These are phyloP conservation scores for Morpho achilles DNA, from an alignment of 2,888 invertebrate genomes.

Conservation along the genomic window DNA sequence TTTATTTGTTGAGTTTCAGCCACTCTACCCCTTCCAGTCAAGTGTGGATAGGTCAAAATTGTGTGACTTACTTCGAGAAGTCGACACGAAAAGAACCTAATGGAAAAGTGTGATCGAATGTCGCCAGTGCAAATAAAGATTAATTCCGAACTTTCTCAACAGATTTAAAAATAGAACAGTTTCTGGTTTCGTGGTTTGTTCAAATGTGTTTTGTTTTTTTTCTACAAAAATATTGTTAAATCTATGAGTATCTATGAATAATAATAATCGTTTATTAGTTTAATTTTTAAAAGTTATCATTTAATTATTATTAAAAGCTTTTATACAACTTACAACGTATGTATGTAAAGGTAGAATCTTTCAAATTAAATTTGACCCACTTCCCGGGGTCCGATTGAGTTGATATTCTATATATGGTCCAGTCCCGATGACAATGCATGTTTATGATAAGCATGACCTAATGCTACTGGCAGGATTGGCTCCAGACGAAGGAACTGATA, in stretches of 20 bases:
- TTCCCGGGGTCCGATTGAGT: no score
- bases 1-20: slow-evolving; percentile 28
- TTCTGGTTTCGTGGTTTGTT: not conserved
- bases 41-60: slow-evolving; percentile 39
- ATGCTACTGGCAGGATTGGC: no score
- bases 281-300: no score
- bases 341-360: no score
- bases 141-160: slow-evolving; percentile 31
- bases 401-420: no score
- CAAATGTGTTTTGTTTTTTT: slow-evolving; percentile 2
- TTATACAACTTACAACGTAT: no score
- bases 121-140: slow-evolving; percentile 39
- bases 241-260: not conserved
- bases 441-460: no score
- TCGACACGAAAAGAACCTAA: slow-evolving; percentile 42
- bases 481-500: no score
- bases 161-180: slow-evolving; percentile 14
- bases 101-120: slow-evolving; percentile 46
- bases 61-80: slow-evolving; percentile 22
- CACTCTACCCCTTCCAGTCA: slow-evolving; percentile 28
- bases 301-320: no score
- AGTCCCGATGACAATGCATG: no score
- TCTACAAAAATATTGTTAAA: not conserved
- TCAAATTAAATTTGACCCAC: no score
- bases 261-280: no score